Base-by-base conservation (phyloP, 2,797 vertebrate genomes). In the Pogoniulus pusillus region DNA sequence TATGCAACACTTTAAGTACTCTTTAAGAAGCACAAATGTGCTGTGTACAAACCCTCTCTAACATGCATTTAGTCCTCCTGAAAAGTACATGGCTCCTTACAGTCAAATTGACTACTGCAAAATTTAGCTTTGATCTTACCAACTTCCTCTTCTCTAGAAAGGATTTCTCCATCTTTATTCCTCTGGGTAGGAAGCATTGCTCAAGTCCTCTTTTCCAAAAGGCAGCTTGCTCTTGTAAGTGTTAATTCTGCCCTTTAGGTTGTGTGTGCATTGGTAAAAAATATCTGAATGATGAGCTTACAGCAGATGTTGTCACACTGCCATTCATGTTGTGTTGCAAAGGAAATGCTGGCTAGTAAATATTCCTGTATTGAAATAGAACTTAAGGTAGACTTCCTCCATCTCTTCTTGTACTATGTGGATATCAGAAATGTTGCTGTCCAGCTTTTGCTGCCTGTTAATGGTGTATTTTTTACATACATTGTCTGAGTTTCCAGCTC, bases 141-240 rank as follows among this genome's bases (percentile, higher is more conserved):
- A 80, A 41, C 85, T 88, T 95, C 91, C 57, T 89, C 53, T 92
- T 73, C 85, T 92, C 71, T 82, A 86, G 71, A 83, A 92, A 85
- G 49, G 39, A 94, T 93, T 96, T 91, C 78, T 95, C 54, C 77
- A 74, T 88, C 84, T 91, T 85, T 92, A 68, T 92, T 70, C 71
- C 62, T 86, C 87, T 86, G 82, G 65, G 41, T 82, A 85, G 77
- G 60, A 94, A 84, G 64, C 80, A 88, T 89, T 95, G 76, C 74
- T 88, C 71, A 93, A 89, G 64, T 60, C 74, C 49, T 86, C 81
- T 91, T 78, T 92, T 62, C 71, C 87, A 89, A 92, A 92, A 92
- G 79, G 57, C 82, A 64, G 63, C 58, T 87, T 87, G 59, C 57
- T 92, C 68, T 92, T 95, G 53, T 86, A 71, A 91, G 79, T 76